Conservation (phyloP, 2,888 invertebrate genomes). For the Dryobotodes eremita region DNA sequence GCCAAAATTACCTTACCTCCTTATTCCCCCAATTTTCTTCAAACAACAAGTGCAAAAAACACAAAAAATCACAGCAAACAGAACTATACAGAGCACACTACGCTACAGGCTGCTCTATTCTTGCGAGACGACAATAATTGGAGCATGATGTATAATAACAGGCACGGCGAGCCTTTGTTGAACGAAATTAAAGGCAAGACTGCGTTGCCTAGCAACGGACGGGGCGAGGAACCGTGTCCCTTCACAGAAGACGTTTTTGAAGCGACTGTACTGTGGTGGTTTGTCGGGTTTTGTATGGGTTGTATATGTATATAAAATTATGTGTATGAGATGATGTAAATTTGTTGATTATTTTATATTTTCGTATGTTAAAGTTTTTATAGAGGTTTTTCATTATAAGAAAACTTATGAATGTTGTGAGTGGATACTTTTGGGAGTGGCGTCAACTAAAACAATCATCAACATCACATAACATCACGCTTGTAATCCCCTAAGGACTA, state of each 20-base stretch:
- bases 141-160: slow-evolving; percentile 82
- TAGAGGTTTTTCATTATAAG: background rate
- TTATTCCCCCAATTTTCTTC: background rate
- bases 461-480: background rate
- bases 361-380: background rate
- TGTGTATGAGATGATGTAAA: background rate
- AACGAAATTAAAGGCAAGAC: slow-evolving; percentile 79
- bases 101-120: slow-evolving; percentile 70
- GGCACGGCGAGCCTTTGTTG: slow-evolving; percentile 76
- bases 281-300: slow-evolving; percentile 5
- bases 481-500: background rate
- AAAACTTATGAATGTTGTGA: too few relatives aligned
- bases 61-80: slow-evolving; percentile 38
- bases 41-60: background rate
- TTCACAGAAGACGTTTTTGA: slow-evolving; percentile 50
- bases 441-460: background rate
- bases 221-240: slow-evolving; percentile 53
- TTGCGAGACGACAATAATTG: slow-evolving; percentile 79
- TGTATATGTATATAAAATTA: background rate
- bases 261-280: slow-evolving; percentile 16
- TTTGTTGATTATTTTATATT: too few relatives aligned
- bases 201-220: slow-evolving; percentile 72
- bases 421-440: background rate
- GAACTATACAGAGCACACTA: slow-evolving; percentile 32
- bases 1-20: background rate